Conservation (phyloP, 2,888 invertebrate species). For the Rapana venosa region DNA sequence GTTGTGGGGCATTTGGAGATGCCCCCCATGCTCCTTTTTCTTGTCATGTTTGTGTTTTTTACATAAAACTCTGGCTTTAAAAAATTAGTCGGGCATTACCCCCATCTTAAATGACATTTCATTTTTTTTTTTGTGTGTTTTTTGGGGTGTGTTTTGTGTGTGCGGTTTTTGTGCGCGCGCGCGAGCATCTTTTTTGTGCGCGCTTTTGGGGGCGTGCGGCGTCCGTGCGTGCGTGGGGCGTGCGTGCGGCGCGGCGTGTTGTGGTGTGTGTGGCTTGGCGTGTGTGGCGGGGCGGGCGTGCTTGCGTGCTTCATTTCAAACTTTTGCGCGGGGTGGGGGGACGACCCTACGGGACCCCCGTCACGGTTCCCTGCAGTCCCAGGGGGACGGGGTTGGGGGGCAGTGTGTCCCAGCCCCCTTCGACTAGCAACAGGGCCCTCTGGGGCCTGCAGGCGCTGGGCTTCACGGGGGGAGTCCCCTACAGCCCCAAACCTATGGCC, state of each 20-base stretch:
- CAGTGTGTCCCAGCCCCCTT: constrained; percentile 85
- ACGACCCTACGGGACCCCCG: not conserved
- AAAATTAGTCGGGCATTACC: too few species aligned
- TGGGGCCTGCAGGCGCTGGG: constrained; percentile 78
- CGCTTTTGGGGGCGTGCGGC: not conserved
- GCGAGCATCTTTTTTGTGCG: too few species aligned
- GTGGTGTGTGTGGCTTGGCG: not conserved
- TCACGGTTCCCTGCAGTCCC: constrained; percentile 82
- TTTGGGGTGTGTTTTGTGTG: too few species aligned
- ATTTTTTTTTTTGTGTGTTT: too few species aligned
- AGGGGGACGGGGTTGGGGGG: constrained; percentile 85
- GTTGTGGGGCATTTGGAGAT: too few species aligned
- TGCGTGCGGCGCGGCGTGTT: not conserved
- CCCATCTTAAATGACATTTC: too few species aligned
- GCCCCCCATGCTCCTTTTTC: too few species aligned
- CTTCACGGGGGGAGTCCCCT: constrained; percentile 66
- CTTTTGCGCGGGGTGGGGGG: constrained; percentile 5
- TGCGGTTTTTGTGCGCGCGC: too few species aligned
- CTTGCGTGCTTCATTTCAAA: not conserved
- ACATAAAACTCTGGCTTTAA: too few species aligned
- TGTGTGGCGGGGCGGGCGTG: not conserved
- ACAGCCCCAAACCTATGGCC: constrained; percentile 55
- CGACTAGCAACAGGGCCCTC: constrained; percentile 83
- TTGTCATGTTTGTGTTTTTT: too few species aligned
- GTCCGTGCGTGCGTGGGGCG: not conserved